These are phyloP conservation scores for Biston stratarius DNA, from an alignment of 2,888 invertebrate species.

Conservation along the genomic window DNA sequence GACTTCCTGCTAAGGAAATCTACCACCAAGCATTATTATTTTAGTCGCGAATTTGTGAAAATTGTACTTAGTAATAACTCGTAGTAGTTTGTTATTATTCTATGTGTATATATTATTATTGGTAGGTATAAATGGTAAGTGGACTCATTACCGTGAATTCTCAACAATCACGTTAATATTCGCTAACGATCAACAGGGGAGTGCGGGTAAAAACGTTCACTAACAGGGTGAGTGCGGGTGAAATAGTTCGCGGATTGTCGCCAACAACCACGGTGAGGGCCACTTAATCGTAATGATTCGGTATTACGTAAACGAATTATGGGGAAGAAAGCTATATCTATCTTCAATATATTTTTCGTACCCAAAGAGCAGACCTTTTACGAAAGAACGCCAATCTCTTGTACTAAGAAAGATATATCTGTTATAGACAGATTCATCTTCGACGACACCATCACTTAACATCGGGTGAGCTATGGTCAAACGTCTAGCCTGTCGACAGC, in stretches of 20 bases:
- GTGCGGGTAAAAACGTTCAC: slow-evolving; percentile 1
- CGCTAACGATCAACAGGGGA: slow-evolving; percentile 55
- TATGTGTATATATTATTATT: too few relatives aligned
- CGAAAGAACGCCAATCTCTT: too few relatives aligned
- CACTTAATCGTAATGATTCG: slow-evolving; percentile 54
- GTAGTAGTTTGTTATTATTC: too few relatives aligned
- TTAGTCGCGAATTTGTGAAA: too few relatives aligned
- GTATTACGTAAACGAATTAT: slow-evolving; percentile 39
- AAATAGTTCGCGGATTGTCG: slow-evolving; percentile 67
- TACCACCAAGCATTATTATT: too few relatives aligned
- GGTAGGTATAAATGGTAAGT: slow-evolving; percentile 15
- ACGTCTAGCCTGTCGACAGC: too few relatives aligned
- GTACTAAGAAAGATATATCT: too few relatives aligned
- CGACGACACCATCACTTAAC: too few relatives aligned
- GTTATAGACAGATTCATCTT: too few relatives aligned
- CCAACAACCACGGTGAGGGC: slow-evolving; percentile 60
- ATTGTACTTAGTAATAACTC: too few relatives aligned
- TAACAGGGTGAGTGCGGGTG: neutral
- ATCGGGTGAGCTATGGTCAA: too few relatives aligned
- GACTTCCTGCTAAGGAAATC: too few relatives aligned
- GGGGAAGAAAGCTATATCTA: slow-evolving; percentile 20
- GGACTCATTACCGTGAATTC: slow-evolving; percentile 48
- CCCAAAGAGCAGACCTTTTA: neutral
- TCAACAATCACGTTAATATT: slow-evolving; percentile 50
- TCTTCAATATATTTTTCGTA: slow-evolving; percentile 4